Evolutionary conservation across 2,113 vertebrate genomes (phyloP).

Genomic region (Myrmecobius fasciatus): DNA sequence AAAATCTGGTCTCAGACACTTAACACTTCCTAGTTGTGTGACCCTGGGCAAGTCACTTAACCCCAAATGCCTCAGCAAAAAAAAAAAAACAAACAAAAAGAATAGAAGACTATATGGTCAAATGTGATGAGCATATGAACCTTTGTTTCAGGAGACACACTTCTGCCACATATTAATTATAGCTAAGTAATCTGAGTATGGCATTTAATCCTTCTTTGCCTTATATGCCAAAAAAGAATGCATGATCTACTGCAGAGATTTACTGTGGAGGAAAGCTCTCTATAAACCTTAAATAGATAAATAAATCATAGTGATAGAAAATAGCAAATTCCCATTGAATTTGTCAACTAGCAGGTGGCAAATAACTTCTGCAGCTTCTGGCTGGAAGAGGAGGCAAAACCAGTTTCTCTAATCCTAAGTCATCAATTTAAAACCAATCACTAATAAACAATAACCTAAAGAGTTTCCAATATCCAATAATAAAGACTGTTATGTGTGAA

Average conservation of each 20-base stretch:
- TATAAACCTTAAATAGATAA: neutral
- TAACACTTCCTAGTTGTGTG: too few relatives aligned
- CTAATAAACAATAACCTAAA: neutral
- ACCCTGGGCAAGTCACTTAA: too few relatives aligned
- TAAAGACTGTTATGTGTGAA: neutral
- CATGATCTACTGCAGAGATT: neutral
- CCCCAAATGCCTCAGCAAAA: too few relatives aligned
- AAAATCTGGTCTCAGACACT: too few relatives aligned
- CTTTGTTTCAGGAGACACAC: neutral
- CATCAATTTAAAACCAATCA: neutral
- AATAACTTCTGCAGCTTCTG: neutral
- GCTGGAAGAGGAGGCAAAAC: neutral
- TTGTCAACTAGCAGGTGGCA: neutral
- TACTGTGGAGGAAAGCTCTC: neutral
- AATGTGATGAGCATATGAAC: neutral
- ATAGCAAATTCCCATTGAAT: neutral
- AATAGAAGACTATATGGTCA: neutral
- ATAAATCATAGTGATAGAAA: neutral
- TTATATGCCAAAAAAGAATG: neutral
- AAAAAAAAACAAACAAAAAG: too few relatives aligned
- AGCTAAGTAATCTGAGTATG: neutral
- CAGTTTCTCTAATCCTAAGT: neutral
- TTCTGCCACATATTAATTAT: neutral
- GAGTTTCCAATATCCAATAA: neutral
- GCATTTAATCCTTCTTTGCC: neutral